These are phyloP conservation scores for Girardinichthys multiradiatus DNA, from an alignment of 2,113 vertebrate species.

Conservation along the genomic window DNA sequence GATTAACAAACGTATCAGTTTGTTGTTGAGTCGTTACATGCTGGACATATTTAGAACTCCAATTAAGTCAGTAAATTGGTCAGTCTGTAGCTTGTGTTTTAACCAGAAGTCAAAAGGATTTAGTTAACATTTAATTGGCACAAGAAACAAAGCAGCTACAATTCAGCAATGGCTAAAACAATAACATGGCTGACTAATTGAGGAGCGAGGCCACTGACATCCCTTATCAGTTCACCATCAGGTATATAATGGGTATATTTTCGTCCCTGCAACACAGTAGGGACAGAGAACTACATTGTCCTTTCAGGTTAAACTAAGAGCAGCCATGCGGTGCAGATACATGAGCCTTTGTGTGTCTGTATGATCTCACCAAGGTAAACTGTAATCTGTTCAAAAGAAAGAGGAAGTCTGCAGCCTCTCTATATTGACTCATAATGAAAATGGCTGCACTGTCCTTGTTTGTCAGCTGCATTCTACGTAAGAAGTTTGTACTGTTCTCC, in stretches of 20 bases:
- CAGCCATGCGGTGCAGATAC: background rate
- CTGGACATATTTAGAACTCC: background rate
- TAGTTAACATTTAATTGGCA: background rate
- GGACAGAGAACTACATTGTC: background rate
- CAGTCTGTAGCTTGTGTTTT: background rate
- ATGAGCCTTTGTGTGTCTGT: slow-evolving; percentile 13
- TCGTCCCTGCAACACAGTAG: background rate
- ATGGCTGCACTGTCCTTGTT: slow-evolving; percentile 41
- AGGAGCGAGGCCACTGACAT: background rate
- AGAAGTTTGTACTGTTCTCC: slow-evolving; percentile 16
- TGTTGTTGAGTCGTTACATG: background rate
- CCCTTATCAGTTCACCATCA: background rate
- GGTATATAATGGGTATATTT: slow-evolving; percentile 1
- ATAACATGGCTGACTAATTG: background rate
- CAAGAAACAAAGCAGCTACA: background rate
- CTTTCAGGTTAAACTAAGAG: slow-evolving; percentile 6
- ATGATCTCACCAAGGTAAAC: slow-evolving; percentile 52
- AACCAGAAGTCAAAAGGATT: background rate
- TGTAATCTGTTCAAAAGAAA: slow-evolving; percentile 23
- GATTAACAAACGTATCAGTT: background rate
- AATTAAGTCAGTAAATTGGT: background rate
- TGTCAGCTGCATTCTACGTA: slow-evolving; percentile 17
- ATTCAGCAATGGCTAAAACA: background rate
- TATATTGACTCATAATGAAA: slow-evolving; percentile 54
- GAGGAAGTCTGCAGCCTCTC: slow-evolving; percentile 40